A percentile compares a stretch with the other conserved stretches of the same genome.
phyloP scores from a whole-genome alignment of 2,113 vertebrate species.

The Mirounga angustirostris region DNA sequence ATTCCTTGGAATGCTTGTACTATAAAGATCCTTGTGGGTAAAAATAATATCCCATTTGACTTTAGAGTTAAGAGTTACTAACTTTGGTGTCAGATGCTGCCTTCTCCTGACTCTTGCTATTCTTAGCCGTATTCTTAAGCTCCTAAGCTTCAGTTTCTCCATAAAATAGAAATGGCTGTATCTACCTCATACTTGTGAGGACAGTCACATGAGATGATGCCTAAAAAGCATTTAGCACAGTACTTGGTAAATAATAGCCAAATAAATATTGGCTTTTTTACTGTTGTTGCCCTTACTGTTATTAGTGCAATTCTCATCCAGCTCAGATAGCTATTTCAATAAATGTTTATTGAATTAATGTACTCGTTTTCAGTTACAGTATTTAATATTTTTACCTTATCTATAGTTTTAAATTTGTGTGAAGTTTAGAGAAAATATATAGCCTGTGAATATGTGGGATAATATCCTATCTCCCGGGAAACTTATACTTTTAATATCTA shows the following conservation, averaged over 20 bases:
- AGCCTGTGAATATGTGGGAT: not conserved
- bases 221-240: not conserved
- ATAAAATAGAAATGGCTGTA: not conserved
- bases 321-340: not conserved
- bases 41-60: not conserved
- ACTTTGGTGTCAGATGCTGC: not conserved
- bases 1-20: not conserved
- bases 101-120: not conserved
- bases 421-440: slow-evolving; percentile 6
- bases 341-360: slow-evolving; percentile 1
- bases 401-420: slow-evolving; percentile 15
- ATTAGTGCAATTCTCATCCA: not conserved
- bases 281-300: not conserved
- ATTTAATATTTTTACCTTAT: slow-evolving; percentile 37
- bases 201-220: not conserved
- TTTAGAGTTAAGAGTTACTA: not conserved
- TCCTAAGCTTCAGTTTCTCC: not conserved
- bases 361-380: not conserved
- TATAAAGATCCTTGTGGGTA: not conserved
- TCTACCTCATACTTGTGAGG: not conserved
- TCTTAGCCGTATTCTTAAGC: not conserved
- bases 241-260: not conserved
- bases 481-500: slow-evolving; percentile 4
- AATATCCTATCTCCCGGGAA: not conserved
- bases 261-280: not conserved